phyloP scores from a whole-genome alignment of 2,113 vertebrate genomes.

The Sorex fumeus region DNA sequence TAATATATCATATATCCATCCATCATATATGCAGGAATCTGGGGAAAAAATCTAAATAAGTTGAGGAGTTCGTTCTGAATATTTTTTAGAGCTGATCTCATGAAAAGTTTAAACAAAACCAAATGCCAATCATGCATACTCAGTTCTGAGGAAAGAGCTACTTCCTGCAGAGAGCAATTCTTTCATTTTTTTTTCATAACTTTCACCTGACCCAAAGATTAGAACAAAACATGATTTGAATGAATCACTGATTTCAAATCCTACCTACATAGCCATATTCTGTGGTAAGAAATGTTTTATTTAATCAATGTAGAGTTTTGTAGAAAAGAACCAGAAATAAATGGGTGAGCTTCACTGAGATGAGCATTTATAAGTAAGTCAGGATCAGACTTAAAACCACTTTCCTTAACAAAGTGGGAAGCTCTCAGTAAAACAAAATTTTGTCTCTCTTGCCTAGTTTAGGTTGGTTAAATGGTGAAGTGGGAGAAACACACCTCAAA shows the following conservation, averaged over 20 bases:
- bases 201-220: slow-evolving; percentile 1
- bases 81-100: neutral
- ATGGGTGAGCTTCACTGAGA: neutral
- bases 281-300: neutral
- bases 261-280: neutral
- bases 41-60: neutral
- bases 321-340: neutral
- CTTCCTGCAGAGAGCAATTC: neutral
- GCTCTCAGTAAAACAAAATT: slow-evolving; percentile 19
- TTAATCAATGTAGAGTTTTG: slow-evolving; percentile 4
- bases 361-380: neutral
- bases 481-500: neutral
- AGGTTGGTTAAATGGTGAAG: neutral
- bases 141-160: neutral
- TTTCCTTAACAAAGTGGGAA: neutral
- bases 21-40: neutral
- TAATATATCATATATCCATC: neutral
- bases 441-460: slow-evolving; percentile 38
- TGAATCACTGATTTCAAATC: neutral
- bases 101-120: neutral
- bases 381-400: neutral
- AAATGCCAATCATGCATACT: neutral
- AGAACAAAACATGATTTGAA: neutral
- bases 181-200: neutral
- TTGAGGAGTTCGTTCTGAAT: neutral